Conservation (phyloP, 2,113 vertebrate genomes). For the Columbina picui region DNA sequence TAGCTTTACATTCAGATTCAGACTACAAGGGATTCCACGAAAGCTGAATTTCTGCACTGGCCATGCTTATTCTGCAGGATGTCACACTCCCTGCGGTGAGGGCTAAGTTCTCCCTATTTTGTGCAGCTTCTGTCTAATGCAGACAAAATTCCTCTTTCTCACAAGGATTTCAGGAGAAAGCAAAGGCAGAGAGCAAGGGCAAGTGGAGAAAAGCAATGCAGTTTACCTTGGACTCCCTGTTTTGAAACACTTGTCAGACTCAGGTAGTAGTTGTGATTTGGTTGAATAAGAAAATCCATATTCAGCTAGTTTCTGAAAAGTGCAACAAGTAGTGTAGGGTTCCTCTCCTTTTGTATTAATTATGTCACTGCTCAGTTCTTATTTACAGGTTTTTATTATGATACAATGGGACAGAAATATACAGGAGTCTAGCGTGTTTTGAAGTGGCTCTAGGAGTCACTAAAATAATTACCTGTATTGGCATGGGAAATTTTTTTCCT, state of each 20-base stretch:
- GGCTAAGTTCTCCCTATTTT: conserved; percentile 45
- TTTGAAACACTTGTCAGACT: conserved; percentile 1
- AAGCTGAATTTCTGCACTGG: conserved; percentile 41
- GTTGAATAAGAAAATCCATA: conserved; percentile 23
- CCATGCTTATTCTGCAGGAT: not conserved
- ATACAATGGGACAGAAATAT: not conserved
- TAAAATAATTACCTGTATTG: conserved; percentile 17
- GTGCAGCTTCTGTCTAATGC: conserved; percentile 34
- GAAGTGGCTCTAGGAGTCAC: not conserved
- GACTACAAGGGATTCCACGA: conserved; percentile 42
- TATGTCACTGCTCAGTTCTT: not conserved
- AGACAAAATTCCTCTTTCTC: conserved; percentile 47
- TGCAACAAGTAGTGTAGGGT: not conserved
- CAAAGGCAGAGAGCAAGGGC: conserved; percentile 35
- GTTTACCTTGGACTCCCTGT: conserved; percentile 20
- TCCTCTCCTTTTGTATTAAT: not conserved
- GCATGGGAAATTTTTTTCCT: not conserved
- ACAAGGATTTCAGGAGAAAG: conserved; percentile 31
- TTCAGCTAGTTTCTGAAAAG: not conserved
- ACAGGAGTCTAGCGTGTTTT: not conserved
- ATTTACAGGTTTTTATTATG: not conserved
- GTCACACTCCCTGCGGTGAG: not conserved
- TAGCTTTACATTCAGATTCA: conserved; percentile 38
- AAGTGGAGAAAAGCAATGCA: not conserved
- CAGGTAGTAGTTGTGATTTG: conserved; percentile 4